Conservation (phyloP, 2,888 invertebrate genomes). For the Norana najaformis region DNA sequence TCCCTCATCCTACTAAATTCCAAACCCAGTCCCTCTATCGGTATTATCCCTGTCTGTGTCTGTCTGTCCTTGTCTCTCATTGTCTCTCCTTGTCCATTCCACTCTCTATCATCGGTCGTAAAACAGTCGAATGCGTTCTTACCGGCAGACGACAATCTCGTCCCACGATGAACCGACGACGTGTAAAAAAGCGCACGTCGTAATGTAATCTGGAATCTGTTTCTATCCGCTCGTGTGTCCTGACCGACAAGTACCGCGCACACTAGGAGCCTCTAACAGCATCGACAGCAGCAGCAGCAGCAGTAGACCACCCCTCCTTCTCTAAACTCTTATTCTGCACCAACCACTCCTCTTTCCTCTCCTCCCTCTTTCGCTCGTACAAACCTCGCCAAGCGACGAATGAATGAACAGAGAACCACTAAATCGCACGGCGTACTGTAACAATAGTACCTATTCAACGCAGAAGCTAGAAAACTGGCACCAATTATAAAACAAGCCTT, state of each 20-base stretch:
- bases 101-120: not conserved
- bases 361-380: not conserved
- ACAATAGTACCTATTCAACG: not conserved
- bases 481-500: no score
- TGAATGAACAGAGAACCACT: not conserved
- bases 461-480: not conserved
- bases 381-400: not conserved
- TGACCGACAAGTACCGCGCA: not conserved
- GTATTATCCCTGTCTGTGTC: not conserved
- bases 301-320: not conserved
- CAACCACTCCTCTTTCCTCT: not conserved
- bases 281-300: not conserved
- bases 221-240: slow-evolving; percentile 10
- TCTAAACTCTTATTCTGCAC: not conserved
- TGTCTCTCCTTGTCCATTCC: not conserved
- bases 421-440: not conserved
- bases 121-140: not conserved
- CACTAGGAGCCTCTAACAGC: not conserved
- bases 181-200: not conserved
- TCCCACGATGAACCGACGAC: not conserved
- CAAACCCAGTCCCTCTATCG: not conserved
- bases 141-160: not conserved
- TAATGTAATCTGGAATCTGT: not conserved
- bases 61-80: no score
- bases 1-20: not conserved